These are phyloP conservation scores for Lineus longissimus DNA, from an alignment of 1,140 invertebrate genomes.

Conservation along the genomic window DNA sequence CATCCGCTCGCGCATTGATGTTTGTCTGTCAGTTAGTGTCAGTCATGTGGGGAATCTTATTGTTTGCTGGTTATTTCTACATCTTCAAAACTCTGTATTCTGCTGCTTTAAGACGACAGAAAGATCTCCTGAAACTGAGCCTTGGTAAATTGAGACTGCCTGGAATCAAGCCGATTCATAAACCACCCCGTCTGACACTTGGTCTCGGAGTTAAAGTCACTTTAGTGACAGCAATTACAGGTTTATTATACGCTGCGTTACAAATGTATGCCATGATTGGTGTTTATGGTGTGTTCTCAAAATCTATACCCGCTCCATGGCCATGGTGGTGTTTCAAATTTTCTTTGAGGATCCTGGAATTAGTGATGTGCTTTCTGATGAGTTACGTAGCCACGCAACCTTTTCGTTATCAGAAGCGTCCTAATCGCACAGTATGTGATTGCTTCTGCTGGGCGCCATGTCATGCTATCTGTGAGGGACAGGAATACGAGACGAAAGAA, in stretches of 20 bases:
- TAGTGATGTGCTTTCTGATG: slow-evolving; percentile 75
- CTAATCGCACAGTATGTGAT: neutral
- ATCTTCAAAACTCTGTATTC: slow-evolving; percentile 63
- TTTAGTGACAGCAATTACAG: slow-evolving; percentile 75
- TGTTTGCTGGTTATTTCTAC: slow-evolving; percentile 79
- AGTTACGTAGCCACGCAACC: slow-evolving; percentile 72
- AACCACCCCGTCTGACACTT: slow-evolving; percentile 53
- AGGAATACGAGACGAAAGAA: neutral
- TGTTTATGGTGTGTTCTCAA: slow-evolving; percentile 59
- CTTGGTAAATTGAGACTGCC: neutral
- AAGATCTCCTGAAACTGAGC: slow-evolving; percentile 19
- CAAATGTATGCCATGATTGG: slow-evolving; percentile 80
- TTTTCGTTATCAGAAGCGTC: slow-evolving; percentile 21
- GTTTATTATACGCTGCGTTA: slow-evolving; percentile 73
- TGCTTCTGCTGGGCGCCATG: neutral
- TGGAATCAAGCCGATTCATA: slow-evolving; percentile 23
- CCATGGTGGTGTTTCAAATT: slow-evolving; percentile 86
- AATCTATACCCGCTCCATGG: slow-evolving; percentile 61
- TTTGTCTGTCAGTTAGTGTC: slow-evolving; percentile 59
- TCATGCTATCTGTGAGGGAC: neutral
- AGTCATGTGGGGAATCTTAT: slow-evolving; percentile 68
- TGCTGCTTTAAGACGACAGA: slow-evolving; percentile 50
- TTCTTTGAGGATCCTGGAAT: slow-evolving; percentile 75
- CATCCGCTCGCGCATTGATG: slow-evolving; percentile 26
- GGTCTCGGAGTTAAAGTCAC: slow-evolving; percentile 79